Base-by-base conservation (phyloP, 2,113 vertebrate genomes). In the Sitta europaea region DNA sequence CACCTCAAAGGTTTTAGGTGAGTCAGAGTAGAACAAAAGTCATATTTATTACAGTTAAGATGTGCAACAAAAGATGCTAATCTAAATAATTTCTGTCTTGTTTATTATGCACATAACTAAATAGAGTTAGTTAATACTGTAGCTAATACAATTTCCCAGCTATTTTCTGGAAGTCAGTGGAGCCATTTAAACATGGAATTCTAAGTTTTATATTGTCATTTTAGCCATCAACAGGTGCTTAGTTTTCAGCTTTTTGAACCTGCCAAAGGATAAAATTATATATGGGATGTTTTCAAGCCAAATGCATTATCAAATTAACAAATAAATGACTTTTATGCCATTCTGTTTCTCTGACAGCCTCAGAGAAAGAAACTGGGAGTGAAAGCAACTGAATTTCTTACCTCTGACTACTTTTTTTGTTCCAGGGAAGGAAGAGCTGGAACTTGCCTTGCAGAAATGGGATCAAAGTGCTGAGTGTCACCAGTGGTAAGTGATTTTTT, bases 351-450 rank as follows among this genome's bases (percentile, higher is more conserved):
- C 31, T 21, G 9, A 8, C 33, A 70, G 24, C 36, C 5, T n/a
- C 8, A 21, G 33, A 53, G 74, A 14, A n/a, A 14, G 58, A 58
- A 20, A 28, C 1, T 11, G 9, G 40, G 55, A 38, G 59, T 31
- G 55, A 40, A 66, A 28, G 19, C 6, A 29, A 3, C 27, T 86
- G 67, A 33, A 17, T 76, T 76, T 88, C 67, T 92, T 43, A n/a
- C 18, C 42, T 79, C 45, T 65, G 27, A 4, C 38, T 36, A 4
- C 75, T 62, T 68, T 48, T 27, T 61, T 19, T 67, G 38, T 95
- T 98, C n/a, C 88, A 99, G 99, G 99, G 93, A 98, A 97, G 67
- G 98, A 98, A 94, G 99, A 97, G 92, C 97, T 98, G 1, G 98
- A 99, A 91, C 58, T 88, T 8, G 98, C 98, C 57, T 96, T 99